These are phyloP conservation scores for Trachymyrmex septentrionalis DNA, from an alignment of 1,140 invertebrate species.

Conservation along the genomic window DNA sequence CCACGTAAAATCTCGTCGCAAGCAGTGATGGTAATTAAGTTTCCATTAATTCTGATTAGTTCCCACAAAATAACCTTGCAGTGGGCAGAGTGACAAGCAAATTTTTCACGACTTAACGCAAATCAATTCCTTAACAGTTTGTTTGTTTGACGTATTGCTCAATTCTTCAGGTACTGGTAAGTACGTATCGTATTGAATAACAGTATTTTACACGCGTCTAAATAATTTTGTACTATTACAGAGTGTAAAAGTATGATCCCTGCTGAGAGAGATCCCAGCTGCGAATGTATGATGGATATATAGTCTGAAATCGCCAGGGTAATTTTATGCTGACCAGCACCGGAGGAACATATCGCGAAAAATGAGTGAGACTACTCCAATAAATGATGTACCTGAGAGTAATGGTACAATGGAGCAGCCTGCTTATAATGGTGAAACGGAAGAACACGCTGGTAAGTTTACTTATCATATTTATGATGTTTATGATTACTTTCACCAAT, in stretches of 20 bases:
- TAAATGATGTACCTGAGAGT: slow-evolving; percentile 73
- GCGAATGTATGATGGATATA: slow-evolving; percentile 5
- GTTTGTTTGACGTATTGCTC: not conserved
- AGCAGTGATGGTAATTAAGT: not conserved
- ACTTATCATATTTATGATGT: not conserved
- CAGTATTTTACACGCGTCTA: not conserved
- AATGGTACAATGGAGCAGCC: slow-evolving; percentile 74
- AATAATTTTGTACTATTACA: not conserved
- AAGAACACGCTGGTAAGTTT: slow-evolving; percentile 74
- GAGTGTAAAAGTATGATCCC: not conserved
- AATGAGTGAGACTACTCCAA: slow-evolving; percentile 74
- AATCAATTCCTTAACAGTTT: not conserved
- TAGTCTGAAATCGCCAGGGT: not conserved
- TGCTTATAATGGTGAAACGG: slow-evolving; percentile 77
- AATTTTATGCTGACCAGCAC: not conserved
- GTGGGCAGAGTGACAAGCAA: not conserved
- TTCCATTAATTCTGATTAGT: not conserved
- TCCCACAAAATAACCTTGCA: not conserved
- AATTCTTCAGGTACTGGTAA: not conserved
- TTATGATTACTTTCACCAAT: not conserved
- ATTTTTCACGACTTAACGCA: not conserved
- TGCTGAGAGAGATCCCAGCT: too few relatives aligned
- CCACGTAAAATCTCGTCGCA: not conserved
- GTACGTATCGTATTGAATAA: not conserved
- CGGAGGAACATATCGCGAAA: not conserved